Evolutionary conservation across 2,888 invertebrate species (phyloP).

Genomic region (Osmoderma eremita): DNA sequence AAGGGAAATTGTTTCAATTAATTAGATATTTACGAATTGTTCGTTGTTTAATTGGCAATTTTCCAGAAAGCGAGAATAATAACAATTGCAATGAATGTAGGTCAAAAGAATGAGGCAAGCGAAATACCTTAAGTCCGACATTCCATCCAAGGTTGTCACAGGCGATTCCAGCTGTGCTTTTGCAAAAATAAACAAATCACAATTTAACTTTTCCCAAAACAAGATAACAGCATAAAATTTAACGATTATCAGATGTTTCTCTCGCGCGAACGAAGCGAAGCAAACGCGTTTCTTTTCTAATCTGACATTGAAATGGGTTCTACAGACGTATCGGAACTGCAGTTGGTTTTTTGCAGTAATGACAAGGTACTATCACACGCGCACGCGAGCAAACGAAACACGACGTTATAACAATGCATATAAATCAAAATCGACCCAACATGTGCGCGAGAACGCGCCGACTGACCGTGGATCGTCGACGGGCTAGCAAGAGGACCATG

Average conservation of each 20-base stretch:
- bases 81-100: slow-evolving; percentile 18
- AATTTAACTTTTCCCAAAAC: background rate
- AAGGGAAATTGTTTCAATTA: too few species aligned
- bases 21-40: too few species aligned
- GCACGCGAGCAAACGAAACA: too few species aligned
- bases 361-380: too few species aligned
- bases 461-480: slow-evolving; percentile 34
- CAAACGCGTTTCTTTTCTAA: too few species aligned
- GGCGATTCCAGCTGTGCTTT: slow-evolving; percentile 1
- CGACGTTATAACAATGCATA: background rate
- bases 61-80: background rate
- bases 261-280: background rate
- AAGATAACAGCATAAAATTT: background rate
- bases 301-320: too few species aligned
- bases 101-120: slow-evolving; percentile 3
- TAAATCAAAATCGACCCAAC: slow-evolving; percentile 33
- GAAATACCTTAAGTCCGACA: slow-evolving; percentile 35
- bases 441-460: slow-evolving; percentile 31
- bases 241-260: background rate
- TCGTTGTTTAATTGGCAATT: too few species aligned
- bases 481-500: slow-evolving; percentile 26
- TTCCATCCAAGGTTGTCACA: slow-evolving; percentile 35
- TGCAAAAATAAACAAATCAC: slow-evolving; percentile 9
- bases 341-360: too few species aligned
- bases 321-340: too few species aligned